A percentile compares a stretch with the other conserved stretches of the same genome.
phyloP scores from a whole-genome alignment of 2,797 vertebrate species.

The Acrossocheilus wenchowensis region DNA sequence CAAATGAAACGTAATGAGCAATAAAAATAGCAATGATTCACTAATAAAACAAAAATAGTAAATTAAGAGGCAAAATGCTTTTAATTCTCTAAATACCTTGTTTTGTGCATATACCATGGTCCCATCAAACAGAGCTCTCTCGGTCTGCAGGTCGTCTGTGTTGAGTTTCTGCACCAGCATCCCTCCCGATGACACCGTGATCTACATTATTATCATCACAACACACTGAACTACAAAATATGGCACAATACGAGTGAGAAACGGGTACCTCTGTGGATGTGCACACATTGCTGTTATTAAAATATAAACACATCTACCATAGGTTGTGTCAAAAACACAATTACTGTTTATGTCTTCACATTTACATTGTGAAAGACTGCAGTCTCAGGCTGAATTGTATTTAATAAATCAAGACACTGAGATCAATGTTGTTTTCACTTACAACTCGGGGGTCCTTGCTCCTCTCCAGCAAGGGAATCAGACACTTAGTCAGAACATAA shows the following conservation, averaged over 20 bases:
- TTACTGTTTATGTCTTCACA: not conserved
- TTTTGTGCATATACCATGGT: slow-evolving; percentile 78
- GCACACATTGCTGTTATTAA: not conserved
- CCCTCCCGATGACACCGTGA: slow-evolving; percentile 80
- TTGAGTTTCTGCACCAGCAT: slow-evolving; percentile 81
- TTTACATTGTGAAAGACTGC: not conserved
- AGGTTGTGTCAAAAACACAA: not conserved
- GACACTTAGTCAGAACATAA: slow-evolving; percentile 77
- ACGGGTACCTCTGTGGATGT: not conserved
- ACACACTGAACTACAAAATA: slow-evolving; percentile 1
- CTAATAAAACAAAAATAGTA: not conserved
- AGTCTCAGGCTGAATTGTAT: not conserved
- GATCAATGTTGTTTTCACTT: slow-evolving; percentile 55
- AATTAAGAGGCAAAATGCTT: not conserved
- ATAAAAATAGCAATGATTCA: not conserved
- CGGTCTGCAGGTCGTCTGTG: slow-evolving; percentile 73
- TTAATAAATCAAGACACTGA: not conserved
- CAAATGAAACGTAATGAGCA: not conserved
- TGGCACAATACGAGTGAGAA: not conserved
- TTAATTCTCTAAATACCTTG: slow-evolving; percentile 68
- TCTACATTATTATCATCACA: slow-evolving; percentile 65
- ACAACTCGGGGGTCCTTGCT: slow-evolving; percentile 80
- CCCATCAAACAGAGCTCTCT: slow-evolving; percentile 70
- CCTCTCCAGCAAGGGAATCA: slow-evolving; percentile 79
- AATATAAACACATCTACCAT: slow-evolving; percentile 17